These are phyloP conservation scores for Elymnias hypermnestra DNA, from an alignment of 1,140 invertebrate species.

Conservation along the genomic window DNA sequence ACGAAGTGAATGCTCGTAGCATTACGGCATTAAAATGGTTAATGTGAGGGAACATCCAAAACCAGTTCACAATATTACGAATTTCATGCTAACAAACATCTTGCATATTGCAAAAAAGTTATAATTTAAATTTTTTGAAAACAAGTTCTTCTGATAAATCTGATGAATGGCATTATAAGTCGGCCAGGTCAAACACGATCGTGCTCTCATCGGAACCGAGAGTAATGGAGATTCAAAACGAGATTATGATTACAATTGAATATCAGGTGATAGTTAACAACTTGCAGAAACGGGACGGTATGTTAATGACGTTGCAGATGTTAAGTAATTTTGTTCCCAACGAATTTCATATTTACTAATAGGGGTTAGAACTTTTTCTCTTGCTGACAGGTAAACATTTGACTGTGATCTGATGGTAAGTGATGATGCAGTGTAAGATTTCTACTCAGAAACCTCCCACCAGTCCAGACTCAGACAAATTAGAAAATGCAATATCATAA, in stretches of 20 bases:
- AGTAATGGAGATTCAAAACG: slow-evolving; percentile 27
- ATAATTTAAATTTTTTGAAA: slow-evolving; percentile 19
- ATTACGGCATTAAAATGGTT: no score
- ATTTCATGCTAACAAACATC: slow-evolving; percentile 11
- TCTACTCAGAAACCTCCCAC: no score
- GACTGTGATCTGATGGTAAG: no score
- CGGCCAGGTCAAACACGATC: slow-evolving; percentile 37
- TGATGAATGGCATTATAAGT: slow-evolving; percentile 19
- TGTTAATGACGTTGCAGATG: slow-evolving; percentile 10
- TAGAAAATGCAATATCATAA: no score
- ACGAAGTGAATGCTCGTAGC: no score
- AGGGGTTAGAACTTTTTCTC: no score
- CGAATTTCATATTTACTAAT: not conserved
- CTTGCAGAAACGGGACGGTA: slow-evolving; percentile 28
- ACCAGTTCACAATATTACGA: slow-evolving; percentile 7
- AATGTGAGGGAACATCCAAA: no score
- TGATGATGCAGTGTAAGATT: no score
- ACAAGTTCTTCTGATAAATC: slow-evolving; percentile 19
- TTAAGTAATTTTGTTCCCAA: slow-evolving; percentile 1
- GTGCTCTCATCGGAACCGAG: slow-evolving; percentile 34
- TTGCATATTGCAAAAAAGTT: slow-evolving; percentile 15
- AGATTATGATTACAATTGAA: slow-evolving; percentile 28
- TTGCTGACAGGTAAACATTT: no score
- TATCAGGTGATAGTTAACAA: slow-evolving; percentile 18
- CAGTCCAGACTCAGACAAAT: no score